Evolutionary conservation across 2,113 vertebrate genomes (phyloP).

Genomic region (Dromaius novaehollandiae): DNA sequence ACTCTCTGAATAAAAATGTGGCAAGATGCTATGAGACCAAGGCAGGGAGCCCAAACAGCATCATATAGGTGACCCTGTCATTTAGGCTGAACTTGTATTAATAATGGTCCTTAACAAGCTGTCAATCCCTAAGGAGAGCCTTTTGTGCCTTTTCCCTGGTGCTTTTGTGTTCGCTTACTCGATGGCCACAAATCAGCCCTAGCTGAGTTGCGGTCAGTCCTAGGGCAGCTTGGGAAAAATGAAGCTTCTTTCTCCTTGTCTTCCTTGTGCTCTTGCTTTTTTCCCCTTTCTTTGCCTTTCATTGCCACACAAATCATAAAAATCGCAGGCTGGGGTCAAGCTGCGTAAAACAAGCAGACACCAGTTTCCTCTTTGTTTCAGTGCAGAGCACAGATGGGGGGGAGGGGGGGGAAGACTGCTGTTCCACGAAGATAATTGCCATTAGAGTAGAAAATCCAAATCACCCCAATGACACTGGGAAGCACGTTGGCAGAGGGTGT

Average conservation of each 20-base stretch:
- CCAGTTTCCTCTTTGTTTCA: constrained; percentile 73
- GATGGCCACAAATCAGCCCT: constrained; percentile 63
- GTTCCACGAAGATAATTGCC: constrained; percentile 67
- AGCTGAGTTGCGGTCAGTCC: constrained; percentile 41
- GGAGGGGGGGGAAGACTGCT: constrained; percentile 11
- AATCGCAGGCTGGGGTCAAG: constrained; percentile 72
- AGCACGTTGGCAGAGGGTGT: not conserved
- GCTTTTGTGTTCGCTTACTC: constrained; percentile 63
- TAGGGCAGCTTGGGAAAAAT: constrained; percentile 43
- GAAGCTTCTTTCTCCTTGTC: constrained; percentile 56
- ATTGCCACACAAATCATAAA: constrained; percentile 73
- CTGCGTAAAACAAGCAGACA: constrained; percentile 73
- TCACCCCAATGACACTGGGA: not conserved
- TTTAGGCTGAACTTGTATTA: constrained; percentile 62
- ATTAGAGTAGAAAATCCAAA: constrained; percentile 35
- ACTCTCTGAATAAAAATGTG: not conserved
- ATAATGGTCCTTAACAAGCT: constrained; percentile 67
- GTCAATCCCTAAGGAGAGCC: constrained; percentile 54
- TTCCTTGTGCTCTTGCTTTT: constrained; percentile 41
- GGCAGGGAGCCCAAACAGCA: constrained; percentile 10
- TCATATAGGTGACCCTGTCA: constrained; percentile 61
- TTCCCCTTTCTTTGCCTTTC: constrained; percentile 61
- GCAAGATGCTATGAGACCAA: not conserved
- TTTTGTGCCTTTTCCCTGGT: constrained; percentile 56
- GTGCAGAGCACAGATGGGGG: constrained; percentile 10